Evolutionary conservation across 2,888 invertebrate species (phyloP), one percentile per base, ranked within the genome.

Genomic region (Ophion ellenae): DNA sequence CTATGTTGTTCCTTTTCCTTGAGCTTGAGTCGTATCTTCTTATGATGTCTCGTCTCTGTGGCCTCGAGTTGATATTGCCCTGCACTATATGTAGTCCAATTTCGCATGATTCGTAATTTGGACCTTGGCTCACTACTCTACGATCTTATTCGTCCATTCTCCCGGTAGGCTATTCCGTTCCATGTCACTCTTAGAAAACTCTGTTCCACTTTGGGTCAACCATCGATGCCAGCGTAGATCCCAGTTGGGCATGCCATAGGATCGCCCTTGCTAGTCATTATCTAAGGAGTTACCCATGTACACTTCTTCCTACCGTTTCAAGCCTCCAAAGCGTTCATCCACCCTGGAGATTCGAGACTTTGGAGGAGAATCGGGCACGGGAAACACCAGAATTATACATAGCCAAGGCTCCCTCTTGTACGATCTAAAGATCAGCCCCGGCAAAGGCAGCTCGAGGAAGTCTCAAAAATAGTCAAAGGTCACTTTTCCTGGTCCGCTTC

Each of bases 191-290:
- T 20, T 32, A 32, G 53, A 24, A 53, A 47, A 47, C 73, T 59
- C 53, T 36, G 45, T 59, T 45, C 45, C 3, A 47, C 14, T 77
- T 47, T 66, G 7, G 14, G 32, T 32, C 24, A 83, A 83, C 77
- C 77, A 73, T 73, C 73, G 67, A 59, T 47, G 17, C 20, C 70
- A 7, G 24, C 66, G 70, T 53, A 28, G 20, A 47, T 53, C 17
- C 36, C 32, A 64, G 28, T 67, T 20, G 20, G 57, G 47, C 6
- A 47, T 17, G 24, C 59, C 47, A 17, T 61, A 24, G 40, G 17
- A 11, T 70, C 53, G 24, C 59, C 53, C 57, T 73, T 67, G 66
- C 71, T 73, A 36, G 73, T 83, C 78, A 83, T 83, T 83, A 83
- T 83, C 78, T 24, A 71, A 20, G 67, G n/a, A 64, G 47, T 67